Percentiles rank a stretch among this genome's conserved stretches.
These are phyloP conservation scores for Diaprepes abbreviatus DNA, from an alignment of 2,888 invertebrate species.

Conservation along the genomic window DNA sequence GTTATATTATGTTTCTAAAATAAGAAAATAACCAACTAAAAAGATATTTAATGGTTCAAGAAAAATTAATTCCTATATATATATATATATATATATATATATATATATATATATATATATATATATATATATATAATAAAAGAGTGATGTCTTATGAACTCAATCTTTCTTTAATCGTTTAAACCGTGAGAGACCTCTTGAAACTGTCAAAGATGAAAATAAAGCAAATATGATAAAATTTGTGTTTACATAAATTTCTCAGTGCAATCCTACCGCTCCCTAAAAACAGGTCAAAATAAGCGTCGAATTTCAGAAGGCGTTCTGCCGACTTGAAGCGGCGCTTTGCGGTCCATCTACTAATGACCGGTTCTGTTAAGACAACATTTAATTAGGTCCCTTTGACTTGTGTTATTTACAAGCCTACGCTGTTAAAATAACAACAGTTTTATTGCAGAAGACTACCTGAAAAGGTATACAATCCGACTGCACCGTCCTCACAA, in stretches of 20 bases:
- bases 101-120: too few relatives aligned
- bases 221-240: background rate
- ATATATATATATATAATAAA: too few relatives aligned
- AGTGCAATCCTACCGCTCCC: conserved; percentile 9
- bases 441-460: conserved; percentile 54
- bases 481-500: conserved; percentile 48
- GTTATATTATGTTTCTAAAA: too few relatives aligned
- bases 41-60: too few relatives aligned
- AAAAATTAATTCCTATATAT: too few relatives aligned
- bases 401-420: conserved; percentile 60
- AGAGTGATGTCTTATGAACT: too few relatives aligned
- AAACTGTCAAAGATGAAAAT: background rate
- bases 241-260: background rate
- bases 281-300: conserved; percentile 34
- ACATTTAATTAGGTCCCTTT: conserved; percentile 66
- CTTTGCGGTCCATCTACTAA: conserved; percentile 66
- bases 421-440: conserved; percentile 59
- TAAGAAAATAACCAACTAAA: too few relatives aligned
- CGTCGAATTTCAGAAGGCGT: conserved; percentile 47
- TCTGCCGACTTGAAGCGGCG: conserved; percentile 52
- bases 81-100: too few relatives aligned
- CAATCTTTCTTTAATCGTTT: too few relatives aligned
- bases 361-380: conserved; percentile 66
- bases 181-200: too few relatives aligned
- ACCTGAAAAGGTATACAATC: conserved; percentile 51